A percentile compares a stretch with the other conserved stretches of the same genome.
These are phyloP conservation scores for Amblyjoppa proteus DNA, from an alignment of 2,888 invertebrate genomes.

Conservation along the genomic window DNA sequence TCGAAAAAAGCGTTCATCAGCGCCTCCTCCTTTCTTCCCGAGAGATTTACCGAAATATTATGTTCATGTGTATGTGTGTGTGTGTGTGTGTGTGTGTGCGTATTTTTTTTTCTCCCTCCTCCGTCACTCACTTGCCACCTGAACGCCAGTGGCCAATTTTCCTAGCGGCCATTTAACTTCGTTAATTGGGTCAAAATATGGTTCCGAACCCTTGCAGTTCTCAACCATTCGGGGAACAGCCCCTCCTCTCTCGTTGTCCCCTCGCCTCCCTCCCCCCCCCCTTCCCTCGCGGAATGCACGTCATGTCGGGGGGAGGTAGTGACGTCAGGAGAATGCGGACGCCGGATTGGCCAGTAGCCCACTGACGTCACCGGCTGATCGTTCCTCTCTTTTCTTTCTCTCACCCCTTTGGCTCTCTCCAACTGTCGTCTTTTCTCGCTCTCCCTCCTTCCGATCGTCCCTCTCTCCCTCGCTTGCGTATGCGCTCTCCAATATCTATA, in stretches of 20 bases:
- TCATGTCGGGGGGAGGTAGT: slow-evolving; percentile 80
- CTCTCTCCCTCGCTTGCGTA: slow-evolving; percentile 29
- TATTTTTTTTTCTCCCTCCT: slow-evolving; percentile 1
- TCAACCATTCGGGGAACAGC: slow-evolving; percentile 57
- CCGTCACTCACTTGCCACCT: slow-evolving; percentile 34
- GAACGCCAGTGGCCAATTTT: slow-evolving; percentile 60
- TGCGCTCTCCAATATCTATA: slow-evolving; percentile 17
- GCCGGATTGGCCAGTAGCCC: slow-evolving; percentile 79
- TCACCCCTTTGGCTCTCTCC: slow-evolving; percentile 56
- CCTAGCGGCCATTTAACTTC: slow-evolving; percentile 70
- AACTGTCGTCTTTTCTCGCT: slow-evolving; percentile 45
- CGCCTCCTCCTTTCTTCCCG: too few relatives aligned
- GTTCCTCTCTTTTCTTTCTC: slow-evolving; percentile 54
- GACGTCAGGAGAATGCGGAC: slow-evolving; percentile 80
- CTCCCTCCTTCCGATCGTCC: slow-evolving; percentile 44
- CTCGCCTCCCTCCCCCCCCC: slow-evolving; percentile 61
- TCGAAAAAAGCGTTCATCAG: too few relatives aligned
- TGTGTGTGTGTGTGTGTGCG: too few relatives aligned
- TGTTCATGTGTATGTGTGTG: not conserved
- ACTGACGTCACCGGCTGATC: slow-evolving; percentile 81
- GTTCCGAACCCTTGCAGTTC: slow-evolving; percentile 71
- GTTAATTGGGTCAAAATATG: slow-evolving; percentile 83
- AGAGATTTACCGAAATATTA: not conserved
- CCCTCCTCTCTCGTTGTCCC: slow-evolving; percentile 57
- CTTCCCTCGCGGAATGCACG: slow-evolving; percentile 77